Conservation (phyloP, 2,888 invertebrate species). For the Yponomeuta malinellus region DNA sequence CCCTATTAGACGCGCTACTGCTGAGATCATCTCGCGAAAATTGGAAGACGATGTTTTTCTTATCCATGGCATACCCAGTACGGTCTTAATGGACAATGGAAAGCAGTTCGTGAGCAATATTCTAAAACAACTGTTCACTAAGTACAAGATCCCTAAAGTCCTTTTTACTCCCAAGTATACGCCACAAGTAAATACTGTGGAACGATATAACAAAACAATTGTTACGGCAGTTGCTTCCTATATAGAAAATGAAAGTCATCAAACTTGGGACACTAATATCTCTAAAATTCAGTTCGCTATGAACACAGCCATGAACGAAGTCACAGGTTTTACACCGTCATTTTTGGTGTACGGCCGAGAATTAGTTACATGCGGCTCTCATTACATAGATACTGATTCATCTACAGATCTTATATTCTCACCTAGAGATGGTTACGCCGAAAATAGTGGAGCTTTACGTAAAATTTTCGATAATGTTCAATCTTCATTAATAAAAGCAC, state of each 20-base stretch:
- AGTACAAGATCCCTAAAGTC: conserved; percentile 25
- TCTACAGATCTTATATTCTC: conserved; percentile 8
- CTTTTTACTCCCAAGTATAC: too few relatives aligned
- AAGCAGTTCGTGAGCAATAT: conserved; percentile 25
- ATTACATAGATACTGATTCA: conserved; percentile 6
- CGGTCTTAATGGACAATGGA: conserved; percentile 28
- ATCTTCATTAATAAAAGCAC: conserved; percentile 9
- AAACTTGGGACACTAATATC: conserved; percentile 24
- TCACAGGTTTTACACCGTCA: conserved; percentile 23
- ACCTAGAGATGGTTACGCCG: conserved; percentile 15
- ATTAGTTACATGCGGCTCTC: conserved; percentile 18
- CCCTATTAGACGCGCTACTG: conserved; percentile 17
- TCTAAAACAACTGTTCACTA: conserved; percentile 17
- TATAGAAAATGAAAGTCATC: conserved; percentile 23
- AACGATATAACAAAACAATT: conserved; percentile 18
- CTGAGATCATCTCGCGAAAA: conserved; percentile 16
- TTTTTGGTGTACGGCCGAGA: conserved; percentile 25
- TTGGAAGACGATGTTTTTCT: conserved; percentile 23
- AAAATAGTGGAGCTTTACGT: conserved; percentile 15
- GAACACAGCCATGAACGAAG: conserved; percentile 25
- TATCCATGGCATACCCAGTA: conserved; percentile 28
- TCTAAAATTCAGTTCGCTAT: conserved; percentile 24
- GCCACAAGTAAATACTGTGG: too few relatives aligned
- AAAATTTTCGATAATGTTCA: conserved; percentile 13
- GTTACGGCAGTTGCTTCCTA: conserved; percentile 22